Evolutionary conservation across 2,113 vertebrate species (phyloP).

Genomic region (Ploceus nigricollis): DNA sequence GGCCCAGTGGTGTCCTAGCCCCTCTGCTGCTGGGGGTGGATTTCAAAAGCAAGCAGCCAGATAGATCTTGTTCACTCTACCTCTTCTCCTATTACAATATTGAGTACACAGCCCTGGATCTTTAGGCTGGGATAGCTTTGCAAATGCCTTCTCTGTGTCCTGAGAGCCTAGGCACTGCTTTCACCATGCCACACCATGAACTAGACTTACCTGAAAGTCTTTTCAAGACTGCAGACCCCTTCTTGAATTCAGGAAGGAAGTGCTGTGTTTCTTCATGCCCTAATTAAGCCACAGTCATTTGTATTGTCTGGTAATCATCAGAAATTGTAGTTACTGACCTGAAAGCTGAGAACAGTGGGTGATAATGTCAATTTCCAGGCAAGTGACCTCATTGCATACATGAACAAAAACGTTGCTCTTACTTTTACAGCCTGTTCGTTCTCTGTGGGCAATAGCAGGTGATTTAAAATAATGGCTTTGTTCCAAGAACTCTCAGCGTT

Average conservation of each 20-base stretch:
- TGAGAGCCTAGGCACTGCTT: background rate
- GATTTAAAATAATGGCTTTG: conserved; percentile 6
- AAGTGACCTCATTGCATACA: background rate
- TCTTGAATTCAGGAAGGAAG: background rate
- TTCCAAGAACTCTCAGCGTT: background rate
- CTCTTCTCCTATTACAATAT: background rate
- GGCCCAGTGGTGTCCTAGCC: background rate
- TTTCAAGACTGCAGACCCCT: background rate
- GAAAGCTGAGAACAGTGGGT: background rate
- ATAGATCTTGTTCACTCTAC: fast-evolving
- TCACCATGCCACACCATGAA: background rate
- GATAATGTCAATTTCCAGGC: background rate
- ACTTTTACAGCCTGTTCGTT: background rate
- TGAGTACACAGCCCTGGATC: background rate
- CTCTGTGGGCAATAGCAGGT: background rate
- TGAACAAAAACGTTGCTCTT: background rate
- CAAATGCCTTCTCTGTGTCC: background rate
- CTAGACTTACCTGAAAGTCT: background rate
- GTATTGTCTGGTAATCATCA: background rate
- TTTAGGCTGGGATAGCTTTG: background rate
- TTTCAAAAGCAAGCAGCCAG: background rate
- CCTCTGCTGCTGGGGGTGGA: background rate
- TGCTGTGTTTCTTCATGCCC: background rate
- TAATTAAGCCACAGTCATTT: background rate
- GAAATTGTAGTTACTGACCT: background rate